Conservation (phyloP, 2,888 invertebrate genomes). For the Eupithecia inturbata region DNA sequence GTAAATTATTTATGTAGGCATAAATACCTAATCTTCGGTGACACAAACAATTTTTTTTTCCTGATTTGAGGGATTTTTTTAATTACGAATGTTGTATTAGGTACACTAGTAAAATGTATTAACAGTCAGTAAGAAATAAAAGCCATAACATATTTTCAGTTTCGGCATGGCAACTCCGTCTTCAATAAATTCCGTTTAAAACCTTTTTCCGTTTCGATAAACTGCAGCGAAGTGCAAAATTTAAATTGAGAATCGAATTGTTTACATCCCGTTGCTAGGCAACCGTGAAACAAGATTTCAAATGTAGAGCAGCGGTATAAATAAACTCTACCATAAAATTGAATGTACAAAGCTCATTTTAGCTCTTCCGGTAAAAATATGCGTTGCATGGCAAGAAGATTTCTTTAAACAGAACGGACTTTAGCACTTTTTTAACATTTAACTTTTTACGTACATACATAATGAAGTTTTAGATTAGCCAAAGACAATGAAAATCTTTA, state of each 20-base stretch:
- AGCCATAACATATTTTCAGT: too few relatives aligned
- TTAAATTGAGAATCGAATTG: conserved; percentile 22
- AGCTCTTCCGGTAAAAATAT: conserved; percentile 15
- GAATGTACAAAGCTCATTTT: conserved; percentile 14
- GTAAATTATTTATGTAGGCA: not conserved
- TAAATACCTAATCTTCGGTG: not conserved
- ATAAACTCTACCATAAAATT: conserved; percentile 15
- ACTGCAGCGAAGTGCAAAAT: conserved; percentile 13
- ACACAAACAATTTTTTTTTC: not conserved
- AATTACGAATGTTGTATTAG: too few relatives aligned
- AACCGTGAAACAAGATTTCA: conserved; percentile 27
- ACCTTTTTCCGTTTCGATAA: not conserved
- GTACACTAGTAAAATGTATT: too few relatives aligned
- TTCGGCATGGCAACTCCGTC: not conserved
- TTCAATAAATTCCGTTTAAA: not conserved
- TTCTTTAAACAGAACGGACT: not conserved
- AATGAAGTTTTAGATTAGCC: not conserved
- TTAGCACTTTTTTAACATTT: not conserved
- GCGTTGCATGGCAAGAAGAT: conserved; percentile 21
- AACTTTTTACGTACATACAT: not conserved
- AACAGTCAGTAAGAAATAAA: not conserved
- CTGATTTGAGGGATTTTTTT: not conserved
- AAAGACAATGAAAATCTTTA: too few relatives aligned
- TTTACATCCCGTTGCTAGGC: conserved; percentile 41
- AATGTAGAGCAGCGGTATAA: conserved; percentile 24